phyloP scores from a whole-genome alignment of 2,888 invertebrate genomes.

The Heliconius erato region DNA sequence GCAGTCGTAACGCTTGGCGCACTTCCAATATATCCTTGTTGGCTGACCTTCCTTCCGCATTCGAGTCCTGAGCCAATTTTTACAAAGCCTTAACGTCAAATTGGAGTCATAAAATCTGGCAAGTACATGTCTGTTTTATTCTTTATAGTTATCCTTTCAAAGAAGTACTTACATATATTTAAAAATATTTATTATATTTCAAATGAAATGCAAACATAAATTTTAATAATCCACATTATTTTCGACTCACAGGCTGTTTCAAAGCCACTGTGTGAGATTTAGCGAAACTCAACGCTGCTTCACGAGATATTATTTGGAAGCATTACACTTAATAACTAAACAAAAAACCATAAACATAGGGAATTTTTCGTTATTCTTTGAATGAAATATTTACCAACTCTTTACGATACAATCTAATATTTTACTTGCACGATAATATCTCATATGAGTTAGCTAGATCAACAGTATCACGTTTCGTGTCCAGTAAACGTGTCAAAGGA shows the following conservation, averaged over 20 bases:
- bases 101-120: background rate
- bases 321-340: no score
- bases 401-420: background rate
- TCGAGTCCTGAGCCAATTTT: slow-evolving; percentile 46
- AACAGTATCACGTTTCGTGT: background rate
- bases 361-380: background rate
- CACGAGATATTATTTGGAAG: no score
- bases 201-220: background rate
- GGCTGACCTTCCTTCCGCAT: slow-evolving; percentile 41
- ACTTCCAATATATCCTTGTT: slow-evolving; percentile 42
- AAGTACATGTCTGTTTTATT: background rate
- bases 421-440: background rate
- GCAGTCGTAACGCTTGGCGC: slow-evolving; percentile 41
- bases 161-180: background rate
- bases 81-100: slow-evolving; percentile 34
- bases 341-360: no score
- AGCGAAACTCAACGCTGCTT: no score
- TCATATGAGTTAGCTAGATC: background rate
- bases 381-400: background rate
- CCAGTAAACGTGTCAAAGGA: background rate
- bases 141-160: background rate
- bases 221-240: background rate
- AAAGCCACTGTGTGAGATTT: background rate
- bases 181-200: background rate
- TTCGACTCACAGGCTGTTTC: background rate